A percentile compares a stretch with the other conserved stretches of the same genome.
phyloP scores from a whole-genome alignment of 2,113 vertebrate genomes.

The Arenaria interpres region DNA sequence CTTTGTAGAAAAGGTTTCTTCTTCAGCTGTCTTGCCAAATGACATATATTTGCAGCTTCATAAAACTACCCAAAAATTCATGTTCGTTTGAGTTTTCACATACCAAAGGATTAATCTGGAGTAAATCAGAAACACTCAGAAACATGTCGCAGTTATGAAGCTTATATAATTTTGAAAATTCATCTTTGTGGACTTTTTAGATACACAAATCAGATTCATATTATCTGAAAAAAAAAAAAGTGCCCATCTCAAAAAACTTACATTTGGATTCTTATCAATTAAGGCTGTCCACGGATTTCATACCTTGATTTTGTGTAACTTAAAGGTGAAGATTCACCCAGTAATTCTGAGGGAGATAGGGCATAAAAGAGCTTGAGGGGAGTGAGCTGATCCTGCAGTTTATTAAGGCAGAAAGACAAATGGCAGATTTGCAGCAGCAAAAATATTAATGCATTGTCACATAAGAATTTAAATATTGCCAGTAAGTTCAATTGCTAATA shows the following conservation, averaged over 20 bases:
- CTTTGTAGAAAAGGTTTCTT: neutral
- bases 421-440: neutral
- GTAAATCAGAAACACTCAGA: neutral
- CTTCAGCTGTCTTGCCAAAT: neutral
- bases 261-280: neutral
- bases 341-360: neutral
- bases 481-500: neutral
- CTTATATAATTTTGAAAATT: neutral
- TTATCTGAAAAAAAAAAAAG: neutral
- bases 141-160: neutral
- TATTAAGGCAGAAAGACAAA: neutral
- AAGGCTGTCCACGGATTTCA: neutral
- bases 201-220: neutral
- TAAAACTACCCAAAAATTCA: accelerated
- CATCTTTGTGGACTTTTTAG: neutral
- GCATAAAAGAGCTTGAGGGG: neutral
- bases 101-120: neutral
- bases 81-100: neutral
- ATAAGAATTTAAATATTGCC: neutral
- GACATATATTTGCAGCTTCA: neutral
- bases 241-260: neutral
- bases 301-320: neutral
- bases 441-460: neutral
- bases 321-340: neutral
- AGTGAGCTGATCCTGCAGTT: neutral